Base-by-base conservation (phyloP, 2,797 vertebrate genomes). In the Euphonia xanthogaster region DNA sequence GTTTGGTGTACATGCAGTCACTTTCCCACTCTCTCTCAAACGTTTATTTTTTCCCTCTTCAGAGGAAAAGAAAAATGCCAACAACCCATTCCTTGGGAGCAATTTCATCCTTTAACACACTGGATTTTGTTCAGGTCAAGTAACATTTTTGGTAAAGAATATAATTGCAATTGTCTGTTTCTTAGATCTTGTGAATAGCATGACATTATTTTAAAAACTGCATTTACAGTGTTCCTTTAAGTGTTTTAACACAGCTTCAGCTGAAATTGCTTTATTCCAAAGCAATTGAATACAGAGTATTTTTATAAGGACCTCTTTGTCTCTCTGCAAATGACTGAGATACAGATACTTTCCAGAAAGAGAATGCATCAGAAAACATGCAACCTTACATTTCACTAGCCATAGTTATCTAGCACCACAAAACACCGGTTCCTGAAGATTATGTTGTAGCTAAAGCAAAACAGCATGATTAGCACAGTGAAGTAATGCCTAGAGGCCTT, bases 261-360 rank as follows among this genome's bases (percentile, higher is more conserved):
- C 76, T 93, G 85, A 96, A 95, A 95, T 93, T 90, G 85, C 88
- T 96, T 96, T 95, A 96, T 95, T 96, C 62, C 82, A 91, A 93
- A 94, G 87, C 79, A 94, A 93, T 30, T 27, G 25, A 96, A 93
- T 80, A 87, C 5, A 83, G 70, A 85, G 28, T 61, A 91, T 72
- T 94, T 93, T 76, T 79, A 61, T 18, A 94, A 91, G 63, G 93
- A 86, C 54, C 72, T 88, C 61, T 96, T 91, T 78, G 88, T 92
- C 68, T 93, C 82, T 73, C 50, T 90, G 80, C 35, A 92, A 94
- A 96, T 50, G 53, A 82, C 51, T 66, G 67, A 80, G 80, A 94
- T 65, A 90, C 28, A 89, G 83, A 86, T 79, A 93, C 66, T 74
- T 92, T 79, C 55, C 82, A 83, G 88, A 90, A 72, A 83, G 42